Percentiles rank a stretch among this genome's conserved stretches.
phyloP scores from a whole-genome alignment of 2,113 vertebrate species.

The Uria aalge region DNA sequence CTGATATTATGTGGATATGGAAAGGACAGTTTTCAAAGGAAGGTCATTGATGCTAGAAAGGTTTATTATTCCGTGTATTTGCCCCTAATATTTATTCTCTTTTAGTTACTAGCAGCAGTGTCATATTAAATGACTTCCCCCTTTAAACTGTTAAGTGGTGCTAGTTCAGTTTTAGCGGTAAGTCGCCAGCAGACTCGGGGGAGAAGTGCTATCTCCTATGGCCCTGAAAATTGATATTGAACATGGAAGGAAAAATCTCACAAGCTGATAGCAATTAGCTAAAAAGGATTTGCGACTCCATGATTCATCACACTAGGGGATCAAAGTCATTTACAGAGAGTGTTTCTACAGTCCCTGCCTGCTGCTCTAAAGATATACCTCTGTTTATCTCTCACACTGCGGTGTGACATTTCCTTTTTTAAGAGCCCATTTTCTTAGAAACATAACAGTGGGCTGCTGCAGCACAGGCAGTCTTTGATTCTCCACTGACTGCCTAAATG shows the following conservation, averaged over 20 bases:
- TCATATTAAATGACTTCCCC: slow-evolving; percentile 81
- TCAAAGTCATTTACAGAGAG: slow-evolving; percentile 89
- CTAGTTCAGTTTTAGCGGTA: slow-evolving; percentile 84
- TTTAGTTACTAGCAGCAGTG: slow-evolving; percentile 81
- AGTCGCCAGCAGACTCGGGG: slow-evolving; percentile 86
- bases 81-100: slow-evolving; percentile 76
- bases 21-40: slow-evolving; percentile 58
- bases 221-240: slow-evolving; percentile 99
- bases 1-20: not conserved
- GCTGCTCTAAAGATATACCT: slow-evolving; percentile 70
- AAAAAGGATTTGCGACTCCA: slow-evolving; percentile 96
- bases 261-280: slow-evolving; percentile 99
- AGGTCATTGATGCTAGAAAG: slow-evolving; percentile 79
- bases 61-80: slow-evolving; percentile 73
- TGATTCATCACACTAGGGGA: slow-evolving; percentile 93
- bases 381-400: slow-evolving; percentile 78
- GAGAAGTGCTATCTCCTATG: slow-evolving; percentile 87
- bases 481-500: slow-evolving; percentile 73
- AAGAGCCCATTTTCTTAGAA: slow-evolving; percentile 77
- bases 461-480: slow-evolving; percentile 76
- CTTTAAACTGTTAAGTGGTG: slow-evolving; percentile 91
- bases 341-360: slow-evolving; percentile 72
- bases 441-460: slow-evolving; percentile 62
- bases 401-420: slow-evolving; percentile 83
- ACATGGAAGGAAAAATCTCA: slow-evolving; percentile 89